A percentile compares a stretch with the other conserved stretches of the same genome.
phyloP scores from a whole-genome alignment of 2,113 vertebrate genomes.

The Prionailurus viverrinus region DNA sequence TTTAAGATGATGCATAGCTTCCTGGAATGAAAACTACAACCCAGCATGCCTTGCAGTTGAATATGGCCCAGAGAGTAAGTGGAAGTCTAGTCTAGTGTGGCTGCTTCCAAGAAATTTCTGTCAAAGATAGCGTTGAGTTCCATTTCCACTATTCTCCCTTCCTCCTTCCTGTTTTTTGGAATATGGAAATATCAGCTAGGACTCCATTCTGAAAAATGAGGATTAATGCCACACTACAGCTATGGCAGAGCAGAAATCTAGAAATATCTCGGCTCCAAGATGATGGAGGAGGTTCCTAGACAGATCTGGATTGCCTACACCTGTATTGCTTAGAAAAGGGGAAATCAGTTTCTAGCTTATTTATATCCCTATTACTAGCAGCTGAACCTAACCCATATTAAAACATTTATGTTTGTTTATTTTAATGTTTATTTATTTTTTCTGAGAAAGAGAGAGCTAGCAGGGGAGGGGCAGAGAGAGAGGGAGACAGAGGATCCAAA shows the following conservation, averaged over 20 bases:
- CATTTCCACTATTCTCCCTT: not conserved
- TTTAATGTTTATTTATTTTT: too few relatives aligned
- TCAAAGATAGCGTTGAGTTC: not conserved
- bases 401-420: not conserved
- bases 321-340: slow-evolving; percentile 5
- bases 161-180: not conserved
- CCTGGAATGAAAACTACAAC: not conserved
- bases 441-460: too few relatives aligned
- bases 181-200: not conserved
- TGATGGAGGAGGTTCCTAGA: not conserved
- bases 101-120: not conserved
- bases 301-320: not conserved
- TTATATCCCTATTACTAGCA: not conserved
- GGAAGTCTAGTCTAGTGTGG: not conserved
- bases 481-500: too few relatives aligned
- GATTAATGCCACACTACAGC: not conserved
- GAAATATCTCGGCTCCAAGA: not conserved
- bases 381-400: not conserved
- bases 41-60: not conserved
- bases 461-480: too few relatives aligned
- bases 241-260: not conserved
- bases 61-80: not conserved
- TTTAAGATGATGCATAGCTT: not conserved
- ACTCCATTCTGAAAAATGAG: not conserved
- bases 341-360: not conserved